These are phyloP conservation scores for Lomographa bimaculata DNA, from an alignment of 2,888 invertebrate species.

Conservation along the genomic window DNA sequence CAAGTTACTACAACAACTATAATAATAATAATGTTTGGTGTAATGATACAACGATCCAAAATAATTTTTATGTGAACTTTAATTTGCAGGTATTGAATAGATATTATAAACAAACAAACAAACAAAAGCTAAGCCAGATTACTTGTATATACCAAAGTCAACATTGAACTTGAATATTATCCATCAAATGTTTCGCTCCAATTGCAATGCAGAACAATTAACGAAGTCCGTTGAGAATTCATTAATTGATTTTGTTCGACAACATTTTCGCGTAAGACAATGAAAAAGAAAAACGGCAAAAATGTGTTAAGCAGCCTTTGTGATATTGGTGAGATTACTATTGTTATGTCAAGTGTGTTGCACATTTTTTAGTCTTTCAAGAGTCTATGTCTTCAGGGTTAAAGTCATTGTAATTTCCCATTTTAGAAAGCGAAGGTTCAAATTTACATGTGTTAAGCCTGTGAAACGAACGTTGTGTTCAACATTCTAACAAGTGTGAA, in stretches of 20 bases:
- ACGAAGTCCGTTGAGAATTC: constrained; percentile 49
- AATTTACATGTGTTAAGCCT: constrained; percentile 67
- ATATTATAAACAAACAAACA: too few relatives aligned
- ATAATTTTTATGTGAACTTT: too few relatives aligned
- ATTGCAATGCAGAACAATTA: constrained; percentile 57
- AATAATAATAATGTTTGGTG: too few relatives aligned
- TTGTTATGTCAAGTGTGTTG: constrained; percentile 48
- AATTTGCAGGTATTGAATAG: too few relatives aligned
- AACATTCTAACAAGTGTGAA: constrained; percentile 52
- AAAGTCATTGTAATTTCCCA: constrained; percentile 60
- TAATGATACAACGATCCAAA: too few relatives aligned
- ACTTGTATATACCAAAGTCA: too few relatives aligned
- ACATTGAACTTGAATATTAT: constrained; percentile 42
- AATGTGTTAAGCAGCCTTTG: constrained; percentile 23
- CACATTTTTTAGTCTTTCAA: constrained; percentile 40
- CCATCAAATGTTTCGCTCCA: constrained; percentile 56
- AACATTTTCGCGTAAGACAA: constrained; percentile 32
- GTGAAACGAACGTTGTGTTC: constrained; percentile 44
- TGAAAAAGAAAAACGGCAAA: constrained; percentile 33
- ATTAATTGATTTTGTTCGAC: constrained; percentile 42
- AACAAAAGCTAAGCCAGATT: too few relatives aligned
- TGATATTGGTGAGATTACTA: constrained; percentile 35
- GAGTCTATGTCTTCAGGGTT: constrained; percentile 50
- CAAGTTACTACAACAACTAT: too few relatives aligned
- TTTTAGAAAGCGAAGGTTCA: constrained; percentile 79